Evolutionary conservation across 64 coral and sea anemone species (phyloP).

Genomic region (Stylophora pistillata): DNA sequence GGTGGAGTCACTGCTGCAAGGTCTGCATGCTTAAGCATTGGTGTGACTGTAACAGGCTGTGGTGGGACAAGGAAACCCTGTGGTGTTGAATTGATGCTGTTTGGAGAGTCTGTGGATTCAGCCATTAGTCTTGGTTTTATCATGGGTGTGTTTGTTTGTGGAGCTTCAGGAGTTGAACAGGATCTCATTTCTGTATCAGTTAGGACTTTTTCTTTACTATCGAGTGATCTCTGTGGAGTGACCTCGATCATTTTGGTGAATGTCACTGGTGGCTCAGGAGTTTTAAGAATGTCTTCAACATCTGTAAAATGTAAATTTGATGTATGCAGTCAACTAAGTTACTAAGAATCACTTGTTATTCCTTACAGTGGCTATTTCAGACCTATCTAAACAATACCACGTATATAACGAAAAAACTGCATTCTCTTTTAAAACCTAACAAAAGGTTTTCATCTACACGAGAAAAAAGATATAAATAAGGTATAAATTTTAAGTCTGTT

Average conservation of each 20-base stretch:
- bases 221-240: conserved; percentile 30
- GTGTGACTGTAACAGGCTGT: conserved; percentile 73
- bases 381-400: no score
- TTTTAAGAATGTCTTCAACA: conserved; percentile 44
- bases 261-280: conserved; percentile 73
- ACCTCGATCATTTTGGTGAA: conserved; percentile 80
- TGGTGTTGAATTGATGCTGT: background rate
- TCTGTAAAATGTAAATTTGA: conserved; percentile 21
- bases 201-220: background rate
- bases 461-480: no score
- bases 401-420: no score
- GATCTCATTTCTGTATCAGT: conserved; percentile 1
- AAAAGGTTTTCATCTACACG: no score
- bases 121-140: conserved; percentile 1
- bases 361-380: no score
- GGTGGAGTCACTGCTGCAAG: background rate
- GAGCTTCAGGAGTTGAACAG: conserved; percentile 41
- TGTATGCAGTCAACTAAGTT: background rate
- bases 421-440: no score
- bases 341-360: no score
- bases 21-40: conserved; percentile 63
- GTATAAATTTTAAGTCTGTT: no score
- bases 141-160: conserved; percentile 68
- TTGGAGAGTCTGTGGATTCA: conserved; percentile 17
- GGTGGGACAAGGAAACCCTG: conserved; percentile 38